Conservation (phyloP, 2,888 invertebrate species). For the Graphium colonna region DNA sequence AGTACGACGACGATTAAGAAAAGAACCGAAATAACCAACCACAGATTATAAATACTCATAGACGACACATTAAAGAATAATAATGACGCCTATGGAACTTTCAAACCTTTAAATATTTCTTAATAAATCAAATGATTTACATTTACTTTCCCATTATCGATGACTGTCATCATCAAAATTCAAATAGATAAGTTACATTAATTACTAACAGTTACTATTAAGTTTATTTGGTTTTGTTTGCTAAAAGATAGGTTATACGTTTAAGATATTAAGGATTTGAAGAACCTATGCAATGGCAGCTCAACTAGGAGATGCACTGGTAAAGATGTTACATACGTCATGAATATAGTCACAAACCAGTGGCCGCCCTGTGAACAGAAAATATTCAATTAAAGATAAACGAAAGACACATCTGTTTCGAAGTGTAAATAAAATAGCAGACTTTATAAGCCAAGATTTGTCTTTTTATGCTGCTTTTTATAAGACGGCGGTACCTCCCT, state of each 20-base stretch:
- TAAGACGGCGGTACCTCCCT: too few species aligned
- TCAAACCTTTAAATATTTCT: too few species aligned
- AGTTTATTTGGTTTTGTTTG: constrained; percentile 14
- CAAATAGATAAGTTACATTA: not conserved
- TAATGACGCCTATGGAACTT: too few species aligned
- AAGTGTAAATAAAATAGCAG: too few species aligned
- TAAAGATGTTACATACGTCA: constrained; percentile 42
- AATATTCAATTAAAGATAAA: not conserved
- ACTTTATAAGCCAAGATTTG: too few species aligned
- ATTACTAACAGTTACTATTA: not conserved
- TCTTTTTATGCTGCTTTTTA: too few species aligned
- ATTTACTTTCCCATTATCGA: not conserved
- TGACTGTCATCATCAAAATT: not conserved
- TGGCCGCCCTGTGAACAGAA: constrained; percentile 40
- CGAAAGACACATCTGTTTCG: too few species aligned
- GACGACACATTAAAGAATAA: too few species aligned
- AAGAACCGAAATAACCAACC: too few species aligned
- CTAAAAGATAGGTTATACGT: not conserved
- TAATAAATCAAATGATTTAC: not conserved
- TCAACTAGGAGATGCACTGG: constrained; percentile 47
- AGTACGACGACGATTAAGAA: too few species aligned
- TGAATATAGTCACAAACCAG: constrained; percentile 39
- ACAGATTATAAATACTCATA: too few species aligned
- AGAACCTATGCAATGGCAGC: constrained; percentile 41
- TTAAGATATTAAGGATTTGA: constrained; percentile 19